Evolutionary conservation across 92 coral and sea anemone species (phyloP).

Genomic region (Chrysogorgia sp.): DNA sequence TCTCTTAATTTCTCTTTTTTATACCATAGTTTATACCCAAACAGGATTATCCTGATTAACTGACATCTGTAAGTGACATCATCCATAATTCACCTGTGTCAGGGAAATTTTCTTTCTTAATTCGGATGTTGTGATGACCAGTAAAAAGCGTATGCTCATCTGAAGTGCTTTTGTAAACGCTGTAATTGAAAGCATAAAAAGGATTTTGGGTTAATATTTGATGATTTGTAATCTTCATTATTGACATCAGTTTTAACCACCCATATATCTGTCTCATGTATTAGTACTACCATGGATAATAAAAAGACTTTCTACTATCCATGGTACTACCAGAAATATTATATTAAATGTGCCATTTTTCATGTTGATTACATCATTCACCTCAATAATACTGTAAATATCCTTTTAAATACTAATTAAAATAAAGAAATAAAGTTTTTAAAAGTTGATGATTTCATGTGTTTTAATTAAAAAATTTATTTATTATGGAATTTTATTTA

Average conservation of each 20-base stretch:
- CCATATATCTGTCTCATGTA: neutral
- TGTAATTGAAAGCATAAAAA: constrained; percentile 33
- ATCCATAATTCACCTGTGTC: constrained; percentile 76
- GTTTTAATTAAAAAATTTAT: no score
- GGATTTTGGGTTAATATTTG: neutral
- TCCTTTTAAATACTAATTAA: no score
- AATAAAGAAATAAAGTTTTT: no score
- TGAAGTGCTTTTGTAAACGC: constrained; percentile 82
- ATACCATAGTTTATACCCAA: neutral
- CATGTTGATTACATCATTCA: no score
- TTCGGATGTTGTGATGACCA: constrained; percentile 51
- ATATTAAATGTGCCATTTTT: no score
- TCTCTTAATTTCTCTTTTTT: no score
- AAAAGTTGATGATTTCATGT: no score
- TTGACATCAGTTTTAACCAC: neutral
- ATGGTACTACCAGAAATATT: no score
- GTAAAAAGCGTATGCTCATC: constrained; percentile 69
- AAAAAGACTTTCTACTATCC: no score
- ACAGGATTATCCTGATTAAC: neutral
- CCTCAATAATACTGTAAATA: no score
- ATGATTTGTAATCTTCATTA: neutral
- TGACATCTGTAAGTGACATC: neutral
- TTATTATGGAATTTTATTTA: no score
- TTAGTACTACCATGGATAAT: no score
- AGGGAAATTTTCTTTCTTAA: constrained; percentile 84